phyloP scores from a whole-genome alignment of 2,113 vertebrate species.

The Entelurus aequoreus region DNA sequence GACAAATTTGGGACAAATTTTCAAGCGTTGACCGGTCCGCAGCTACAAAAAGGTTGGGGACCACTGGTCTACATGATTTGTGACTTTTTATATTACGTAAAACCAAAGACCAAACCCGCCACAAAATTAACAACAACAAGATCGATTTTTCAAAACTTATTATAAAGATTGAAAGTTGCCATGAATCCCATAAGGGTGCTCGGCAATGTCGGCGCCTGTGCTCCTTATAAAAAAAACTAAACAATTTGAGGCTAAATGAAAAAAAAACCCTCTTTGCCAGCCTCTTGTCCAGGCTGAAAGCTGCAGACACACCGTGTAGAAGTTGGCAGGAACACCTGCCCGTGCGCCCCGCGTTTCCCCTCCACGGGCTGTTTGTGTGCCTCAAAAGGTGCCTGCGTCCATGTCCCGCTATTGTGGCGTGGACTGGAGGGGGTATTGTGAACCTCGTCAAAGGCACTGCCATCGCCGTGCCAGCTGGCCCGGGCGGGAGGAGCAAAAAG shows the following conservation, averaged over 20 bases:
- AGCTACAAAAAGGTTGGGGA: too few relatives aligned
- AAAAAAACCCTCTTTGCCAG: slow-evolving; percentile 49
- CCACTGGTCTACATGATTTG: too few relatives aligned
- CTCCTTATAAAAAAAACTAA: slow-evolving; percentile 34
- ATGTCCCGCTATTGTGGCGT: slow-evolving; percentile 61
- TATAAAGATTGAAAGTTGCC: too few relatives aligned
- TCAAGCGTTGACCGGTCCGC: too few relatives aligned
- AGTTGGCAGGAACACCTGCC: slow-evolving; percentile 71
- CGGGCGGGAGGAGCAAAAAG: slow-evolving; percentile 34
- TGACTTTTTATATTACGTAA: too few relatives aligned
- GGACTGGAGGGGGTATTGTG: slow-evolving; percentile 69
- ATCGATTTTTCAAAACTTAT: too few relatives aligned
- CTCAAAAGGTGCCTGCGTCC: slow-evolving; percentile 63
- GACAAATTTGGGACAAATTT: too few relatives aligned
- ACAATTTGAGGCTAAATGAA: slow-evolving; percentile 59
- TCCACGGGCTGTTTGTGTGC: slow-evolving; percentile 59
- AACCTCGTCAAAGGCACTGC: slow-evolving; percentile 62
- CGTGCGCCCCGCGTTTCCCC: slow-evolving; percentile 39
- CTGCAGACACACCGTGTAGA: too few relatives aligned
- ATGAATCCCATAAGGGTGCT: too few relatives aligned
- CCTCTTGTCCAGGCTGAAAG: slow-evolving; percentile 57
- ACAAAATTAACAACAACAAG: too few relatives aligned
- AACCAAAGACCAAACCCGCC: too few relatives aligned
- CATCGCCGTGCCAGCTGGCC: slow-evolving; percentile 72
- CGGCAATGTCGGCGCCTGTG: background rate